Base-by-base conservation (phyloP, 2,797 vertebrate genomes). In the Momotus momota region DNA sequence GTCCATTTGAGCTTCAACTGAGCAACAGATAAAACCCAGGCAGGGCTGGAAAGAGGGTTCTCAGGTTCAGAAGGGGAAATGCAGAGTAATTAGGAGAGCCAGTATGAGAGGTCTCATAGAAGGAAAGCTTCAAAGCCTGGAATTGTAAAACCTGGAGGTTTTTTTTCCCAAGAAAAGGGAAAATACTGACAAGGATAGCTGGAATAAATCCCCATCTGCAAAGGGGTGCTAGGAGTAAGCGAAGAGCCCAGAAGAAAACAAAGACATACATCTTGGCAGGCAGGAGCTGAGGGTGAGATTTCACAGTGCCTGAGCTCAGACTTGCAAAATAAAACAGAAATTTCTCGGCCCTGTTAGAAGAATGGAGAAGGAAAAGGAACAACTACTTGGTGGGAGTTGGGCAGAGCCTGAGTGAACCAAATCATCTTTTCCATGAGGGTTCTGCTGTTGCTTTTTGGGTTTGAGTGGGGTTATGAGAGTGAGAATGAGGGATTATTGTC, bases 271-370 rank as follows among this genome's bases (percentile, higher is more conserved):
- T 66, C 74, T 90, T 89, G 79, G 78, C 89, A 95, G 81, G 67
- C 64, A 38, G 88, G 91, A 93, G 51, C 66, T 46, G 19, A 69
- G 91, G 94, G 88, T 92, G 94, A 93, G 81, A 91, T 87, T 94
- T 93, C 93, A 84, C 86, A 75, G 73, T 65, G 78, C 49, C 86
- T 96, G 91, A 87, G 81, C 84, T 89, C 86, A 74, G 55, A 41
- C 55, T 82, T 62, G 55, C 31, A 55, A 93, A 89, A 66, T 41
- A 60, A 92, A 95, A 3, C 64, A 85, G 21, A 62, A 91, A 48
- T 94, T 89, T 67, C 87, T 88, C 84, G 77, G 54, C 58, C 52
- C 55, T 49, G 61, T 20, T 79, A 71, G 69, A 29, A 71, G 64
- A 69, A 73, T 46, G 58, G 43, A 35, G 75, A 89, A 80, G 0